phyloP scores from a whole-genome alignment of 2,888 invertebrate species.

The Erebia palarica region DNA sequence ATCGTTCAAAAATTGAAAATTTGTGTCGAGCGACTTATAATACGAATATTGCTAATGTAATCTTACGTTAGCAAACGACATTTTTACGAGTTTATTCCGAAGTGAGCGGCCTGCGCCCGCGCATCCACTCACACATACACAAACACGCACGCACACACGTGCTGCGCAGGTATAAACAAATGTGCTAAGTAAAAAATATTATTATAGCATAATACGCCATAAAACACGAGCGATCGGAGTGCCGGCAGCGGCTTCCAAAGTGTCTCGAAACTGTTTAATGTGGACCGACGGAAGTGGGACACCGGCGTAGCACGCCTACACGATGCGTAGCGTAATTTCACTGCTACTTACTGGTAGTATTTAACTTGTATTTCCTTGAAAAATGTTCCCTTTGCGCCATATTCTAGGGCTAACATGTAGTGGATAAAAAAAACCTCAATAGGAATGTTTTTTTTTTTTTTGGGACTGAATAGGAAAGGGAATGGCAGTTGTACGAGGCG shows the following conservation, averaged over 20 bases:
- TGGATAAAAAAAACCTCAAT: no score
- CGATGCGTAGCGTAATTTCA: slow-evolving; percentile 43
- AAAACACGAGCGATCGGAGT: slow-evolving; percentile 68
- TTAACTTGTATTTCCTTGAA: no score
- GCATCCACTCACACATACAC: slow-evolving; percentile 47
- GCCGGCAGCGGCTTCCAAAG: slow-evolving; percentile 62
- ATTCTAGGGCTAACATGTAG: no score
- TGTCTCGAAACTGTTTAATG: slow-evolving; percentile 47
- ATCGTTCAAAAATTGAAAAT: not conserved
- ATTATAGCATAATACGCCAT: slow-evolving; percentile 79
- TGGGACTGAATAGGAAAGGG: no score
- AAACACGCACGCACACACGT: slow-evolving; percentile 37
- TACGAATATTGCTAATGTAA: slow-evolving; percentile 1
- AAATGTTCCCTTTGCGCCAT: no score
- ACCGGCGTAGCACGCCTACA: slow-evolving; percentile 47
- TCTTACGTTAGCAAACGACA: slow-evolving; percentile 57
- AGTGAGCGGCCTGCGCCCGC: slow-evolving; percentile 54
- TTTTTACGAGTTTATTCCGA: slow-evolving; percentile 54
- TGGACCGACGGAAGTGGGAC: slow-evolving; percentile 36
- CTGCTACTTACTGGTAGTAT: not conserved
- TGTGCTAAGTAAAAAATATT: slow-evolving; percentile 82
- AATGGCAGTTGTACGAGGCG: no score
- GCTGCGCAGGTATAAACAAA: slow-evolving; percentile 61
- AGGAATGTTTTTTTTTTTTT: no score
- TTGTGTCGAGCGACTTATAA: not conserved